Evolutionary conservation across 37 sponge, comb jelly and placozoan genomes (phyloP).

Genomic region (Cliona cf. orientalis): DNA sequence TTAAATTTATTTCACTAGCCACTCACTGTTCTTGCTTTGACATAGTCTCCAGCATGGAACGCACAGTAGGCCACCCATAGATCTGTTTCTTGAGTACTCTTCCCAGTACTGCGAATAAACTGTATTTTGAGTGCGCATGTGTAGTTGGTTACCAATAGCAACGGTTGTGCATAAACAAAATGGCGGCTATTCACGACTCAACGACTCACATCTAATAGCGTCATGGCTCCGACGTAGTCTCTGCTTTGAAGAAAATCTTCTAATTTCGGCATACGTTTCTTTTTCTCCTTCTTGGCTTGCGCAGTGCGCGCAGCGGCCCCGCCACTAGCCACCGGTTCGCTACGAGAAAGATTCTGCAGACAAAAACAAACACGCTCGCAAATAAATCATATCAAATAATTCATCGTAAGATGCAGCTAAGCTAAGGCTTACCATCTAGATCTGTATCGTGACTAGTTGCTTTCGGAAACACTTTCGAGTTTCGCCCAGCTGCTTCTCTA

Average conservation of each 20-base stretch:
- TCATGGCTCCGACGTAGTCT: constrained; percentile 96
- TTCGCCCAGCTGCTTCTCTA: not conserved
- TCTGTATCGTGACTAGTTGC: not conserved
- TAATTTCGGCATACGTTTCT: constrained; percentile 81
- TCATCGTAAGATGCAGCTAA: not conserved
- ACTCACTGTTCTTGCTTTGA: constrained; percentile 70
- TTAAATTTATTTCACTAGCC: no score
- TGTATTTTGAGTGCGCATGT: constrained; percentile 47
- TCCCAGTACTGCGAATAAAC: constrained; percentile 76
- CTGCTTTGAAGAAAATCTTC: constrained; percentile 84
- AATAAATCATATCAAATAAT: not conserved
- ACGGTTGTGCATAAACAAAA: no score
- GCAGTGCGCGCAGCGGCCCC: not conserved
- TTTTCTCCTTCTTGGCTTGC: constrained; percentile 81
- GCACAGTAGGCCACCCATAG: constrained; percentile 94
- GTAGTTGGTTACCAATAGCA: not conserved
- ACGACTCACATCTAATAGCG: constrained; percentile 88
- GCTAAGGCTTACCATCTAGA: not conserved
- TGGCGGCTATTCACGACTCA: no score
- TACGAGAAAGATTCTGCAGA: constrained; percentile 70
- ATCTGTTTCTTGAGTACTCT: constrained; percentile 37
- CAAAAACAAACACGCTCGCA: not conserved
- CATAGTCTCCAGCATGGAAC: constrained; percentile 95
- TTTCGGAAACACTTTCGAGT: not conserved
- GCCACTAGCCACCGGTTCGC: constrained; percentile 3